These are phyloP conservation scores for Avahi laniger DNA, from an alignment of 2,797 vertebrate species.

Conservation along the genomic window DNA sequence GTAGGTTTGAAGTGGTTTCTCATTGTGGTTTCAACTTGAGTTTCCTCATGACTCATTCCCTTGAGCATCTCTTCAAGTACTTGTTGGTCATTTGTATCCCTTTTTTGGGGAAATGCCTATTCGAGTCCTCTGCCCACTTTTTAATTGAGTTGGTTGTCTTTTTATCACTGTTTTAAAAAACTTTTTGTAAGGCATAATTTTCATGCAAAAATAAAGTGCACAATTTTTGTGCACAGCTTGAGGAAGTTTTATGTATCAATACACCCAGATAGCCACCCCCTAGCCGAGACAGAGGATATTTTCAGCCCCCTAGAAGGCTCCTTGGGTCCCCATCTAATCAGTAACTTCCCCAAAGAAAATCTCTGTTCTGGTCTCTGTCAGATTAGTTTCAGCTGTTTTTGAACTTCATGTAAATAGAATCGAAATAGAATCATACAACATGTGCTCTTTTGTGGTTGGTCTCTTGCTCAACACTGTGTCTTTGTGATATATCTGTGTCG, in stretches of 20 bases:
- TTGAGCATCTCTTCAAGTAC: background rate
- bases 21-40: background rate
- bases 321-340: background rate
- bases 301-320: background rate
- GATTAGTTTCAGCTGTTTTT: background rate
- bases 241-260: background rate
- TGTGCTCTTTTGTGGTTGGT: background rate
- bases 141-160: background rate
- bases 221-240: background rate
- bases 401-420: background rate
- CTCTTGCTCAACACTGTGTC: accelerated
- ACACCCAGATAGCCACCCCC: too few species aligned
- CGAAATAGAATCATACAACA: background rate
- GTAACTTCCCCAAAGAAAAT: background rate
- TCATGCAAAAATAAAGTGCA: background rate
- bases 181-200: background rate
- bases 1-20: background rate
- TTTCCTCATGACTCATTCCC: background rate
- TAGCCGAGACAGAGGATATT: background rate
- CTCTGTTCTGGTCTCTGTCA: background rate
- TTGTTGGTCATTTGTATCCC: background rate
- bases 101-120: background rate
- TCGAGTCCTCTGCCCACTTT: background rate
- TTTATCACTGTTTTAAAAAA: background rate
- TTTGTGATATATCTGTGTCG: background rate